Conservation (phyloP, 2,797 vertebrate genomes). For the Limnodromus scolopaceus region DNA sequence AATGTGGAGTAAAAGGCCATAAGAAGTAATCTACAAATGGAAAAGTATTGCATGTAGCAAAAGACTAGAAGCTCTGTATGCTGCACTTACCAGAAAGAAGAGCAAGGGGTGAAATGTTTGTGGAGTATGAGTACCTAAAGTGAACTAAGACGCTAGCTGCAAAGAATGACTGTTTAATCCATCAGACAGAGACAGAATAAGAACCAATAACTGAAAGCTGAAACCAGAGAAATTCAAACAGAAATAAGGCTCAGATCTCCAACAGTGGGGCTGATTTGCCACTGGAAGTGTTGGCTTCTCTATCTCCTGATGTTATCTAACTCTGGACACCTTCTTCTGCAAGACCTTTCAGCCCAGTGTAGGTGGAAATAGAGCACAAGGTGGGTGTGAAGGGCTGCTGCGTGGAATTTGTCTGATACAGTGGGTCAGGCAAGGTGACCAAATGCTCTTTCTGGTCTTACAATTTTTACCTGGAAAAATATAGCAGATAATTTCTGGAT, state of each 20-base stretch:
- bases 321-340: neutral
- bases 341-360: neutral
- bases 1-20: neutral
- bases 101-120: constrained; percentile 45
- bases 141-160: neutral
- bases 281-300: neutral
- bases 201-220: constrained; percentile 41
- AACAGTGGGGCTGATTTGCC: constrained; percentile 1
- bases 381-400: neutral
- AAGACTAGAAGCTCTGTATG: neutral
- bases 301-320: neutral
- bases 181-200: constrained; percentile 5
- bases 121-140: constrained; percentile 9
- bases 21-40: constrained; percentile 7
- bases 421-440: neutral
- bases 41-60: neutral
- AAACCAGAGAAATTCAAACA: constrained; percentile 45
- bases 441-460: neutral
- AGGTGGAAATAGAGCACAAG: constrained; percentile 2
- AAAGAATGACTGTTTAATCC: constrained; percentile 37
- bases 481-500: neutral
- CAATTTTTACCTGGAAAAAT: neutral
- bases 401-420: neutral
- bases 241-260: constrained; percentile 15
- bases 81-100: constrained; percentile 1